Percentiles rank a stretch among this genome's conserved stretches.
phyloP scores from a whole-genome alignment of 2,797 vertebrate genomes.

The Gambelia wislizenii region DNA sequence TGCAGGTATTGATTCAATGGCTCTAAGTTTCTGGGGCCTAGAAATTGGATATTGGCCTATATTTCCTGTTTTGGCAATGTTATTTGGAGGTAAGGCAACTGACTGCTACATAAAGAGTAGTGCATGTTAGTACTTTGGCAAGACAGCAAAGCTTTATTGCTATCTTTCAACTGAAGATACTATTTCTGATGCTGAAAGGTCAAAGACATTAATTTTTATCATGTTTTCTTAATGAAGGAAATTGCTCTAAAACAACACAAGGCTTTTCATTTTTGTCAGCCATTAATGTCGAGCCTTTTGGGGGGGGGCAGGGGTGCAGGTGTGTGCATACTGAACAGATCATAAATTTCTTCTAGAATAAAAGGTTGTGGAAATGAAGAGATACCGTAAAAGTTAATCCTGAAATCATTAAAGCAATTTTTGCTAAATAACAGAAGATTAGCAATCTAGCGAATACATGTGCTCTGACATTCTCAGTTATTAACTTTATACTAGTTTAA shows the following conservation, averaged over 20 bases:
- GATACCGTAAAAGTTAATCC: slow-evolving; percentile 2
- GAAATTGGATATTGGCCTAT: too few relatives aligned
- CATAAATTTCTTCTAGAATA: slow-evolving; percentile 36
- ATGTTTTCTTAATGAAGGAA: slow-evolving; percentile 15
- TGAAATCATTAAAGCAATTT: slow-evolving; percentile 42
- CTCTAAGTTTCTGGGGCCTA: too few relatives aligned
- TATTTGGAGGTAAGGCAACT: neutral
- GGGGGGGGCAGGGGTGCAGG: too few relatives aligned
- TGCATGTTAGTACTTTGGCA: neutral
- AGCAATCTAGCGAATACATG: slow-evolving; percentile 37
- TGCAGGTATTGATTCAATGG: too few relatives aligned
- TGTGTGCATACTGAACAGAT: slow-evolving; percentile 20
- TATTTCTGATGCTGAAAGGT: slow-evolving; percentile 1
- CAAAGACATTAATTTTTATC: slow-evolving; percentile 23
- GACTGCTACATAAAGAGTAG: neutral
- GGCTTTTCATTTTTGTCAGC: slow-evolving; percentile 33
- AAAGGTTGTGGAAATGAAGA: slow-evolving; percentile 27
- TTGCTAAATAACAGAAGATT: slow-evolving; percentile 44
- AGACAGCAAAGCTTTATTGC: neutral
- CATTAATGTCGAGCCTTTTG: slow-evolving; percentile 21
- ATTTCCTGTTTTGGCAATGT: neutral
- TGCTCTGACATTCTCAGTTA: slow-evolving; percentile 40
- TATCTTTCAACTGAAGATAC: neutral
- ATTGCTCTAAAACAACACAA: slow-evolving; percentile 13
- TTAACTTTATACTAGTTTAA: slow-evolving; percentile 33